These are phyloP conservation scores for Pelusios castaneus DNA, from an alignment of 2,113 vertebrate genomes.

Conservation along the genomic window DNA sequence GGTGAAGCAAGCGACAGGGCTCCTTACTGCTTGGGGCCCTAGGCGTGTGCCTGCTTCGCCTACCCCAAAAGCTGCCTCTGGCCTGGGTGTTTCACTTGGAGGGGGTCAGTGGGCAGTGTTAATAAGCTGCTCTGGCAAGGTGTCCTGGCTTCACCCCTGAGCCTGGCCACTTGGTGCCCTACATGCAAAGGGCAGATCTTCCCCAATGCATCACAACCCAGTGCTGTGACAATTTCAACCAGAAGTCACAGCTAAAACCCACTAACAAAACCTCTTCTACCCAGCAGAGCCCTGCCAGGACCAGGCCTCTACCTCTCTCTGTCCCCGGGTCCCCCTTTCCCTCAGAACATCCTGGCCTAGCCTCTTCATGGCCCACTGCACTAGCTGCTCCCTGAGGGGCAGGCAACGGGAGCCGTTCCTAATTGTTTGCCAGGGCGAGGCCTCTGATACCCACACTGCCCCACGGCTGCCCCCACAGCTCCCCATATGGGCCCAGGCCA, in stretches of 20 bases:
- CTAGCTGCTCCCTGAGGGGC: background rate
- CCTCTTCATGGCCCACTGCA: too few species aligned
- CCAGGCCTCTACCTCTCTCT: background rate
- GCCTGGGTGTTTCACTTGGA: too few species aligned
- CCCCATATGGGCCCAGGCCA: background rate
- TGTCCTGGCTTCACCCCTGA: accelerated
- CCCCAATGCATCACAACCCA: background rate
- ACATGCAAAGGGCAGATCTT: background rate
- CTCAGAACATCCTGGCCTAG: background rate
- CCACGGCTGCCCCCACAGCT: background rate
- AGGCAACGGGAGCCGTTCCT: background rate
- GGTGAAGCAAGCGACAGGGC: too few species aligned
- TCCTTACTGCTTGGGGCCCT: too few species aligned
- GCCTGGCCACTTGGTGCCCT: too few species aligned
- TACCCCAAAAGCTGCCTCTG: too few species aligned
- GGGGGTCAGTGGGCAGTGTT: too few species aligned
- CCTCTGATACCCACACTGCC: too few species aligned
- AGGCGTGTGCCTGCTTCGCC: too few species aligned
- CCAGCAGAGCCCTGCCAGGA: background rate
- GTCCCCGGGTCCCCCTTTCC: background rate
- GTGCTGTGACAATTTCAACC: accelerated
- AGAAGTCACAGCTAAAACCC: background rate
- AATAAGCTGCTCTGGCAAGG: background rate
- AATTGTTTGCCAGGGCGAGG: background rate
- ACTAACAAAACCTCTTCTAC: background rate